These are phyloP conservation scores for Nomada fucata DNA, from an alignment of 2,888 invertebrate genomes.

Conservation along the genomic window DNA sequence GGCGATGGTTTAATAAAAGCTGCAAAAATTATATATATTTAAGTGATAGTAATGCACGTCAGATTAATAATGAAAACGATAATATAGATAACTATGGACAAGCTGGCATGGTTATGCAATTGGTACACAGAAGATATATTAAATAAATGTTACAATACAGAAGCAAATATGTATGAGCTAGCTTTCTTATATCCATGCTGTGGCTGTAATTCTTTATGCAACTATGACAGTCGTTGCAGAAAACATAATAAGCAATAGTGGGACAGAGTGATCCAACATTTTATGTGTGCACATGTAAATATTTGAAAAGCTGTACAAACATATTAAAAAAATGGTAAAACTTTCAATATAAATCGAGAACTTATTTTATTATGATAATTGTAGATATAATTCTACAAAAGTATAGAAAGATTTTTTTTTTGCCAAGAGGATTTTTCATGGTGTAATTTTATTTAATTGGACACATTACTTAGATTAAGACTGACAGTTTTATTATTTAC, in stretches of 20 bases:
- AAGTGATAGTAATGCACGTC: conserved; percentile 21
- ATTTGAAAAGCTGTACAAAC: conserved; percentile 49
- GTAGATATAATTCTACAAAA: no score
- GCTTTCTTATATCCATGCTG: conserved; percentile 84
- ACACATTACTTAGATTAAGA: conserved; percentile 75
- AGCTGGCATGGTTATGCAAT: conserved; percentile 83
- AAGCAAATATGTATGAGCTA: conserved; percentile 84
- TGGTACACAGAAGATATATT: conserved; percentile 84
- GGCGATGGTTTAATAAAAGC: not conserved
- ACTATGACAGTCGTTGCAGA: conserved; percentile 56
- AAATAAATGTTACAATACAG: conserved; percentile 82
- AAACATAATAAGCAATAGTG: not conserved
- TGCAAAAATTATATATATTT: not conserved
- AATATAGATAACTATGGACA: conserved; percentile 72
- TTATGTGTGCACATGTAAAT: conserved; percentile 37
- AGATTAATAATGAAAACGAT: conserved; percentile 51
- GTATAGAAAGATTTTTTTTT: not conserved
- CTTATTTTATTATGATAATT: conserved; percentile 18
- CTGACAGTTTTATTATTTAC: conserved; percentile 83
- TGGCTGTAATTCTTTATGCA: conserved; percentile 52
- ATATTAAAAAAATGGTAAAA: conserved; percentile 53
- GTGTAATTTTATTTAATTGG: conserved; percentile 76
- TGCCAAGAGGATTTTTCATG: conserved; percentile 14
- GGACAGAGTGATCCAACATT: not conserved
- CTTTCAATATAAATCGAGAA: conserved; percentile 20